phyloP scores from a whole-genome alignment of 2,888 invertebrate genomes.

The Boloria euphrosyne region DNA sequence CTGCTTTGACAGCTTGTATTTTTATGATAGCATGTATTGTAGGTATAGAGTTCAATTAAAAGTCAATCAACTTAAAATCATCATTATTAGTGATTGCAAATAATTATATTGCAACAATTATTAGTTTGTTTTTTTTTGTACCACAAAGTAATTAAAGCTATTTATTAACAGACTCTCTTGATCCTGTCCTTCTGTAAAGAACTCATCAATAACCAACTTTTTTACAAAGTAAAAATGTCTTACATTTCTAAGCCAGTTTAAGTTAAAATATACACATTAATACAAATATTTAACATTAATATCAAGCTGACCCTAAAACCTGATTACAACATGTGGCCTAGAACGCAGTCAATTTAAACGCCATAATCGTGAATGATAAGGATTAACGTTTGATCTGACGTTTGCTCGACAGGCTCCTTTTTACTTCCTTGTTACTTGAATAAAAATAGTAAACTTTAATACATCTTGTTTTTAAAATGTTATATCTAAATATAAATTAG shows the following conservation, averaged over 20 bases:
- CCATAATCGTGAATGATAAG: constrained; percentile 26
- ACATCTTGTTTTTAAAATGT: background rate
- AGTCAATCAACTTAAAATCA: too few relatives aligned
- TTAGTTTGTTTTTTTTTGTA: too few relatives aligned
- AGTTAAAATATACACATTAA: too few relatives aligned
- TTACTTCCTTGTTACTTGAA: constrained; percentile 16
- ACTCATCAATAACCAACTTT: too few relatives aligned
- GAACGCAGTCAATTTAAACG: constrained; percentile 8
- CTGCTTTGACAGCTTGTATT: background rate
- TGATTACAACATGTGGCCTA: constrained; percentile 1
- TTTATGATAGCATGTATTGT: background rate
- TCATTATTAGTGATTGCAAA: too few relatives aligned
- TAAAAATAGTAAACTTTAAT: constrained; percentile 18
- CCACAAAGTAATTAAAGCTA: too few relatives aligned
- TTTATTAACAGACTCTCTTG: too few relatives aligned
- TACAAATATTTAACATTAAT: constrained; percentile 4
- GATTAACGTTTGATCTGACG: constrained; percentile 32
- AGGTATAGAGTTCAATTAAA: background rate
- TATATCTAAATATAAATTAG: background rate
- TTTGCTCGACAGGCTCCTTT: constrained; percentile 31
- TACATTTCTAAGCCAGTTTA: too few relatives aligned
- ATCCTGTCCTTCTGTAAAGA: too few relatives aligned
- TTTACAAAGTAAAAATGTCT: too few relatives aligned
- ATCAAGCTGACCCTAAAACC: background rate
- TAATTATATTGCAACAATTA: too few relatives aligned